Evolutionary conservation across 1,140 invertebrate genomes (phyloP).

Genomic region (Zaprionus ornatus): DNA sequence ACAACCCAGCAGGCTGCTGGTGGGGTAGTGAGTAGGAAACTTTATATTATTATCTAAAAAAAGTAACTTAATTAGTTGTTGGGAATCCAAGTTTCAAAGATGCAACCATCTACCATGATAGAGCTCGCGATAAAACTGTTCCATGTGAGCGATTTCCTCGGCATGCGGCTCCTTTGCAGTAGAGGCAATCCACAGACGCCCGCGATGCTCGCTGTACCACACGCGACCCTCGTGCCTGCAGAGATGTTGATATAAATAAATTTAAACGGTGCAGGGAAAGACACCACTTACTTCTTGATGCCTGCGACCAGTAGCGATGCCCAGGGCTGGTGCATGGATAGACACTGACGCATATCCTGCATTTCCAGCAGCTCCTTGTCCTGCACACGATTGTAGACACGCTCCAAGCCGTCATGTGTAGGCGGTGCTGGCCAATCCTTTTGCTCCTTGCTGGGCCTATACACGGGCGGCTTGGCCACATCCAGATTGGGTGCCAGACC

Average conservation of each 20-base stretch:
- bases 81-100: not conserved
- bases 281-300: slow-evolving; percentile 91
- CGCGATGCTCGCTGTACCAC: slow-evolving; percentile 96
- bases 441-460: slow-evolving; percentile 39
- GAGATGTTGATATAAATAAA: not conserved
- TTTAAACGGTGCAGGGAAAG: not conserved
- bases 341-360: slow-evolving; percentile 93
- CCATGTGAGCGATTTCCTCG: slow-evolving; percentile 89
- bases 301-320: slow-evolving; percentile 95
- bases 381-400: slow-evolving; percentile 87
- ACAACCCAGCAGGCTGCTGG: slow-evolving; percentile 94
- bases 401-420: slow-evolving; percentile 61
- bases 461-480: slow-evolving; percentile 48
- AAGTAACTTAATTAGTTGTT: not conserved
- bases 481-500: slow-evolving; percentile 47
- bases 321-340: slow-evolving; percentile 98
- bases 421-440: slow-evolving; percentile 23
- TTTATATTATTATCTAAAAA: slow-evolving; percentile 86
- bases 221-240: slow-evolving; percentile 95
- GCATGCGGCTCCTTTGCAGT: slow-evolving; percentile 89
- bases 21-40: slow-evolving; percentile 94
- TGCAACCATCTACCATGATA: slow-evolving; percentile 86
- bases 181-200: slow-evolving; percentile 97
- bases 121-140: slow-evolving; percentile 89
- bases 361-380: slow-evolving; percentile 94